Conservation (phyloP, 1,140 invertebrate species). For the Acromyrmex echinatior region DNA sequence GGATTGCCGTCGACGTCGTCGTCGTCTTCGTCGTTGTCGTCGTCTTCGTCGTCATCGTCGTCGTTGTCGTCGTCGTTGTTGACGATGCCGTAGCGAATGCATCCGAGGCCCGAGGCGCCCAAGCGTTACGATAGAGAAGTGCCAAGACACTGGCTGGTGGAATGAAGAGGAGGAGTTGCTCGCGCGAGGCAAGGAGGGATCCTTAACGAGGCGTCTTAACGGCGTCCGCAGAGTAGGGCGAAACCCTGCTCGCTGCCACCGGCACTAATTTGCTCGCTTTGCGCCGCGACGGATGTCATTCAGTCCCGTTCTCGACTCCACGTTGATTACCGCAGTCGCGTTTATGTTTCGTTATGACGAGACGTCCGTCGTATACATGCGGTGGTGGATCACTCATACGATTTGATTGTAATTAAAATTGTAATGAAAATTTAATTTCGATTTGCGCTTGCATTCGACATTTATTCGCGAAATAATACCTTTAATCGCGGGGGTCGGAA, state of each 20-base stretch:
- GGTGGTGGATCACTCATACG: neutral
- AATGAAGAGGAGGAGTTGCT: neutral
- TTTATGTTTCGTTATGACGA: constrained; percentile 59
- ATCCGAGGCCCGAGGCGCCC: constrained; percentile 19
- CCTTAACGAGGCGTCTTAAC: constrained; percentile 66
- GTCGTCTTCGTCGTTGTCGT: constrained; percentile 23
- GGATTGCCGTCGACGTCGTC: constrained; percentile 52
- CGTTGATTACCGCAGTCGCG: constrained; percentile 82
- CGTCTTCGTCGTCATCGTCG: constrained; percentile 31
- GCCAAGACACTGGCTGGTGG: constrained; percentile 47
- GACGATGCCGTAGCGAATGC: constrained; percentile 53
- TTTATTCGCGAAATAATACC: neutral
- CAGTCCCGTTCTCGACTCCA: constrained; percentile 79
- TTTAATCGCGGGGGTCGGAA: neutral
- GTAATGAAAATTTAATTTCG: constrained; percentile 14
- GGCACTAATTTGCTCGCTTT: constrained; percentile 73
- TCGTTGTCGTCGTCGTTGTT: constrained; percentile 35
- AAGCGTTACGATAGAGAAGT: constrained; percentile 41
- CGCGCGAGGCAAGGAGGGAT: constrained; percentile 12
- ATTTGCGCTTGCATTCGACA: neutral
- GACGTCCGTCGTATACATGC: neutral
- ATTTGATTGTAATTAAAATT: constrained; percentile 15
- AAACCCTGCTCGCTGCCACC: constrained; percentile 56
- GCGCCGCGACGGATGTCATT: constrained; percentile 72
- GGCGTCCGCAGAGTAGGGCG: constrained; percentile 63